Conservation (phyloP, 2,888 invertebrate genomes). For the Nomada flava region DNA sequence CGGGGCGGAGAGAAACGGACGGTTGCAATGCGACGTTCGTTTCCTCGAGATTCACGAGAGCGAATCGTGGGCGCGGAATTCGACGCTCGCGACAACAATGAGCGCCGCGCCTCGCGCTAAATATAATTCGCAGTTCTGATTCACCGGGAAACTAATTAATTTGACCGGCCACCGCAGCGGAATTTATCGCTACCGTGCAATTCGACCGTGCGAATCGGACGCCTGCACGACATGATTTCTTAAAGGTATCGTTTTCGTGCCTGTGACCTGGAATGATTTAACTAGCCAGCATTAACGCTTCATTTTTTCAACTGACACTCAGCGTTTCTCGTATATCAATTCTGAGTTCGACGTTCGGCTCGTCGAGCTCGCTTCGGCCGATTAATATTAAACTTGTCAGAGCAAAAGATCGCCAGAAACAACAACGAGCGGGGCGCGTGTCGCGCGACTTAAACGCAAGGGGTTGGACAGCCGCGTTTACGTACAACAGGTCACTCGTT, state of each 20-base stretch:
- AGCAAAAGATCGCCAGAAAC: background rate
- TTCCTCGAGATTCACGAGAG: slow-evolving; percentile 13
- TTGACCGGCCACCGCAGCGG: slow-evolving; percentile 23
- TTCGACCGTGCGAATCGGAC: slow-evolving; percentile 10
- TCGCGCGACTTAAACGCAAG: slow-evolving; percentile 27
- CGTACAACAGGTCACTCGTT: slow-evolving; percentile 52
- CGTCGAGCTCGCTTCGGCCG: background rate
- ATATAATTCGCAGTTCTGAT: slow-evolving; percentile 52
- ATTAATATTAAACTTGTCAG: slow-evolving; percentile 18
- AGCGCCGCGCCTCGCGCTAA: slow-evolving; percentile 37
- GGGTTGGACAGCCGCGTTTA: slow-evolving; percentile 30
- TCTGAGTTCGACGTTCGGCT: background rate
- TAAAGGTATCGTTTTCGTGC: background rate
- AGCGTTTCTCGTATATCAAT: background rate
- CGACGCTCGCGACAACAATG: slow-evolving; percentile 49
- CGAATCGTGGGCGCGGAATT: slow-evolving; percentile 41
- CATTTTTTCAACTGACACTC: background rate
- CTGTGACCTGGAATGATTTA: background rate
- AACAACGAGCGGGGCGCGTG: slow-evolving; percentile 14
- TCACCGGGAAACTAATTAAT: slow-evolving; percentile 51
- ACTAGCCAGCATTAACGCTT: background rate
- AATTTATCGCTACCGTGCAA: slow-evolving; percentile 29
- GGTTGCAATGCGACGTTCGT: background rate
- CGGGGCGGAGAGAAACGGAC: too few species aligned
- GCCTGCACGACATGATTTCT: background rate